Base-by-base conservation (phyloP, 2,888 invertebrate genomes). In the Nineta flava region DNA sequence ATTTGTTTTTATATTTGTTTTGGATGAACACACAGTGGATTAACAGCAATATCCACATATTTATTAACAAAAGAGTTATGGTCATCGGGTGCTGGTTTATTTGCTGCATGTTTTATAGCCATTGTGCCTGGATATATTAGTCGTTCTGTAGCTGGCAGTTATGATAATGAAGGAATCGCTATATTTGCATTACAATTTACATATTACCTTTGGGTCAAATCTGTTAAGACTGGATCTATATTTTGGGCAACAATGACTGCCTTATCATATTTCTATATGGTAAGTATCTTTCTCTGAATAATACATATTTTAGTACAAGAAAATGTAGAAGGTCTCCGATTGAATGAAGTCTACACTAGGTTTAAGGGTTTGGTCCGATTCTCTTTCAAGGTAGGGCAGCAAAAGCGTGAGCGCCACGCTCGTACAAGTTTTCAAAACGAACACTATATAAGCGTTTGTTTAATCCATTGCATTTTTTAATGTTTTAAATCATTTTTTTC, bases 101-200 rank as follows among this genome's bases (percentile, higher is more conserved):
- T 99, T 72, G 97, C 99, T 10, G 97, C 97, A 3, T 95, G 95
- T 67, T 99, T 99, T 65, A 99, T 99, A 59, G 95, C 96, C 43
- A 96, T 99, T 59, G 90, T 97, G 34, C 99, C 99, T 44, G 99
- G 99, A 50, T 99, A 99, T 69, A 99, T 99, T 57, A 96, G 95
- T 62, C 79, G 99, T 52, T 99, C 99, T 0, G 99, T 99, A 12
- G 99, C 99, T 32, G 99, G 99, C 21, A 97, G 96, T 61, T 99
- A 99, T 65, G 99, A 99, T 65, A 99, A 99, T 71, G 99, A 99
- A 71, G 99, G 99, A 55, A 99, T 99, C 63, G 99, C 99, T 48
- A 99, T 99, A 60, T 99, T 99, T 73, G 97, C 97, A 2, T 76
- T 99, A 48, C 97, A 97, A 72, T 91, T 97, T 65, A 99, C 99